These are phyloP conservation scores for Taxidea taxus DNA, from an alignment of 2,113 vertebrate genomes.

Conservation along the genomic window DNA sequence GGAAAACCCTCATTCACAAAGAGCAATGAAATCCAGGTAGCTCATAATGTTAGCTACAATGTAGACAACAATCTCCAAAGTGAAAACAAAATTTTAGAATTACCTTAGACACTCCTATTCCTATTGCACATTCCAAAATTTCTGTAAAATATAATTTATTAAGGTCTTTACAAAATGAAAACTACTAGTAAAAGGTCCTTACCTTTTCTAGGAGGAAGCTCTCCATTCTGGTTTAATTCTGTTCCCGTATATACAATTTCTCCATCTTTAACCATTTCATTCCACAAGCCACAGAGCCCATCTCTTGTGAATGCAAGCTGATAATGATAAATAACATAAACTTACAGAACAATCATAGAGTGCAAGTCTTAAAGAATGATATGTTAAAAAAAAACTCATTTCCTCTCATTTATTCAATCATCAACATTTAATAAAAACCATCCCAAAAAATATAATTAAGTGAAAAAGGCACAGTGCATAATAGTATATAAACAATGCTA, in stretches of 20 bases:
- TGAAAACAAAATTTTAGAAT: background rate
- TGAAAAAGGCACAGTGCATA: background rate
- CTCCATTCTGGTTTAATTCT: conserved; percentile 89
- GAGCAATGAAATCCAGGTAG: background rate
- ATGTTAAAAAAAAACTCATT: background rate
- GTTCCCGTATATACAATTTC: conserved; percentile 93
- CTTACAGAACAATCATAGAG: background rate
- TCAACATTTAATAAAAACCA: background rate
- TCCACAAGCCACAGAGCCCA: conserved; percentile 98
- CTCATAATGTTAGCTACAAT: background rate
- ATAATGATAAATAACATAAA: conserved; percentile 42
- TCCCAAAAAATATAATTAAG: background rate
- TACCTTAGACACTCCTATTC: background rate
- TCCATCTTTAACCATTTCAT: conserved; percentile 99
- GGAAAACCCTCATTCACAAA: background rate
- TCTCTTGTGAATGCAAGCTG: conserved; percentile 97
- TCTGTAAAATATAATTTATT: background rate
- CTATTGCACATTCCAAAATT: background rate
- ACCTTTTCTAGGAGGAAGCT: conserved; percentile 86
- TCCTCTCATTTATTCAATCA: background rate
- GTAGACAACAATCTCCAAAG: background rate
- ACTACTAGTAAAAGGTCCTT: background rate
- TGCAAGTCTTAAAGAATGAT: background rate
- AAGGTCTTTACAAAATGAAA: background rate
- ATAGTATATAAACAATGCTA: background rate